phyloP scores from a whole-genome alignment of 2,113 vertebrate genomes.

The Eclectus roratus region DNA sequence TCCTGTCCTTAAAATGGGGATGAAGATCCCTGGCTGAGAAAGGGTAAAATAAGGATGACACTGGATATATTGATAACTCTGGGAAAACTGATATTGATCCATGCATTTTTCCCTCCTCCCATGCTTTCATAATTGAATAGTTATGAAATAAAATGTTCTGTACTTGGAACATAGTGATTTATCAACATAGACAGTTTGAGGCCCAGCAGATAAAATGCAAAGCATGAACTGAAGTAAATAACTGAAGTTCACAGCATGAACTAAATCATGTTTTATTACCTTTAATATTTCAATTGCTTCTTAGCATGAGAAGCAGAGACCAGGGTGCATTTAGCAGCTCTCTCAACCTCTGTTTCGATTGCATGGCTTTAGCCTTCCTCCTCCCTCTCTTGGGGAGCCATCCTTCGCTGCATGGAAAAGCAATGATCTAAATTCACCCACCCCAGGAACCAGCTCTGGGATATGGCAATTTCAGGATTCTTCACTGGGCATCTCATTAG shows the following conservation, averaged over 20 bases:
- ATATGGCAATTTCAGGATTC: neutral
- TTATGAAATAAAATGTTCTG: constrained; percentile 57
- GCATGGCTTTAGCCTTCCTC: neutral
- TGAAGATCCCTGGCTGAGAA: neutral
- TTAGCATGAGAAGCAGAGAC: constrained; percentile 42
- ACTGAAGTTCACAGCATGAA: constrained; percentile 60
- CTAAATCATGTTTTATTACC: constrained; percentile 63
- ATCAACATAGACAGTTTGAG: constrained; percentile 55
- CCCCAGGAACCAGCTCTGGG: neutral
- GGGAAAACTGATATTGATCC: constrained; percentile 28
- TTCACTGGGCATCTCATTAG: neutral
- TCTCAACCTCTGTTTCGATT: neutral
- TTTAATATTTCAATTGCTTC: constrained; percentile 66
- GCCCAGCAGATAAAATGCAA: constrained; percentile 63
- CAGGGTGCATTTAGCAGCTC: neutral
- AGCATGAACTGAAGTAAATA: constrained; percentile 57
- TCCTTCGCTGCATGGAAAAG: rapidly evolving
- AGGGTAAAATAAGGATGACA: neutral
- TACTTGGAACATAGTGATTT: constrained; percentile 51
- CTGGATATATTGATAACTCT: neutral
- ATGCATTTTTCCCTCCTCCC: neutral
- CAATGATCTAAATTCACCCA: neutral
- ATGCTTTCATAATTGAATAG: constrained; percentile 55
- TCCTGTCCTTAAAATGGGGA: neutral
- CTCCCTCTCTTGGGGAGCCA: neutral